Evolutionary conservation across 2,797 vertebrate species (phyloP).

Genomic region (Chaenodraco wilsoni): DNA sequence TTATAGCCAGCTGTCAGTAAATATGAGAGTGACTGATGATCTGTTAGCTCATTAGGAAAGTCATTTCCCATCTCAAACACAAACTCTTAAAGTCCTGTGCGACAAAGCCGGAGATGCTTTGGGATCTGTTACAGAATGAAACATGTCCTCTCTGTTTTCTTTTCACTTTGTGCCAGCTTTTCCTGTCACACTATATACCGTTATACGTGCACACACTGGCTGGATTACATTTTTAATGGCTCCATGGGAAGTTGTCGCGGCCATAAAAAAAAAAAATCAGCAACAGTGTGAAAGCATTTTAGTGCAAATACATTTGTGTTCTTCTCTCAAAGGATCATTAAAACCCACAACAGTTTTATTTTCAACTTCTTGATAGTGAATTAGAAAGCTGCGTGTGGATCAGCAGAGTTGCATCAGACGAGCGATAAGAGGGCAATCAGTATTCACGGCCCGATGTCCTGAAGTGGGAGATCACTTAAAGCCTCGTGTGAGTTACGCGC

Average conservation of each 20-base stretch:
- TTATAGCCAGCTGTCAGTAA: slow-evolving; percentile 64
- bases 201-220: slow-evolving; percentile 76
- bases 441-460: slow-evolving; percentile 63
- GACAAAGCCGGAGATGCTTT: slow-evolving; percentile 53
- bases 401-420: slow-evolving; percentile 51
- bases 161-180: slow-evolving; percentile 70
- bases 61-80: slow-evolving; percentile 42
- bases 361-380: slow-evolving; percentile 50
- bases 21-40: slow-evolving; percentile 58
- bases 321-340: slow-evolving; percentile 64
- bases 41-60: slow-evolving; percentile 64
- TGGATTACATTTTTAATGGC: slow-evolving; percentile 87
- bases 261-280: slow-evolving; percentile 68
- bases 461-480: slow-evolving; percentile 70
- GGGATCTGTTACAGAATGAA: slow-evolving; percentile 70
- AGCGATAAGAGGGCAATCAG: slow-evolving; percentile 64
- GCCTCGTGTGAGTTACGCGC: slow-evolving; percentile 74
- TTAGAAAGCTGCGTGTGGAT: slow-evolving; percentile 46
- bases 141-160: slow-evolving; percentile 66
- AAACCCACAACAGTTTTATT: slow-evolving; percentile 42
- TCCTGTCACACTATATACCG: slow-evolving; percentile 73
- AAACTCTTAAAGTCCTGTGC: slow-evolving; percentile 42
- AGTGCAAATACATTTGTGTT: slow-evolving; percentile 73
- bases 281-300: slow-evolving; percentile 67
- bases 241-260: slow-evolving; percentile 76